phyloP scores from a whole-genome alignment of 2,113 vertebrate genomes.

The Aspiorhynchus laticeps region DNA sequence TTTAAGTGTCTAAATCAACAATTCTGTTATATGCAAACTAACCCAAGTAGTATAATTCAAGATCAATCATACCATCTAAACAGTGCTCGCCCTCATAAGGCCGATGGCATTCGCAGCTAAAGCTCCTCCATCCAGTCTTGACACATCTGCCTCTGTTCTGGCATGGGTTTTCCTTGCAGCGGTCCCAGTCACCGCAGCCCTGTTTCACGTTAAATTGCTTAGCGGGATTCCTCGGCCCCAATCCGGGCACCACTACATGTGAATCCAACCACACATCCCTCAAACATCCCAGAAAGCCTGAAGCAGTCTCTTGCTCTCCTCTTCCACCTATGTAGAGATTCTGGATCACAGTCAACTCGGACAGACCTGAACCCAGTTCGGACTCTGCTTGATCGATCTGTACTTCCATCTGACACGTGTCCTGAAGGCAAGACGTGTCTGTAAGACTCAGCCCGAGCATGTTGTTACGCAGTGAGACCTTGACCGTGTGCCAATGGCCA shows the following conservation, averaged over 20 bases:
- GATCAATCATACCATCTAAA: constrained; percentile 76
- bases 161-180: constrained; percentile 84
- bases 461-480: constrained; percentile 75
- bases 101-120: constrained; percentile 85
- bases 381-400: constrained; percentile 37
- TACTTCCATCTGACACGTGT: constrained; percentile 61
- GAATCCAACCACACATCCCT: constrained; percentile 83
- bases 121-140: constrained; percentile 81
- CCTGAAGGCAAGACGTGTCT: constrained; percentile 74
- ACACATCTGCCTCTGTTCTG: constrained; percentile 84
- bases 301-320: constrained; percentile 56
- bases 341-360: constrained; percentile 47
- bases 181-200: constrained; percentile 81
- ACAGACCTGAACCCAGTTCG: constrained; percentile 66
- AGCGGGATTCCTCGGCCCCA: constrained; percentile 54
- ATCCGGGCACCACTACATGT: constrained; percentile 71
- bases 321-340: constrained; percentile 79
- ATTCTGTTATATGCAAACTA: no score
- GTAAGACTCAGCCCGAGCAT: constrained; percentile 77
- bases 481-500: constrained; percentile 83
- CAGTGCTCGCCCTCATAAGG: constrained; percentile 81
- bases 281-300: constrained; percentile 89
- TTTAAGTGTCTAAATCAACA: neutral
- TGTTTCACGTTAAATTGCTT: constrained; percentile 74
- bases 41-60: neutral